These are phyloP conservation scores for Lucifuga dentata DNA, from an alignment of 2,113 vertebrate species.

Conservation along the genomic window DNA sequence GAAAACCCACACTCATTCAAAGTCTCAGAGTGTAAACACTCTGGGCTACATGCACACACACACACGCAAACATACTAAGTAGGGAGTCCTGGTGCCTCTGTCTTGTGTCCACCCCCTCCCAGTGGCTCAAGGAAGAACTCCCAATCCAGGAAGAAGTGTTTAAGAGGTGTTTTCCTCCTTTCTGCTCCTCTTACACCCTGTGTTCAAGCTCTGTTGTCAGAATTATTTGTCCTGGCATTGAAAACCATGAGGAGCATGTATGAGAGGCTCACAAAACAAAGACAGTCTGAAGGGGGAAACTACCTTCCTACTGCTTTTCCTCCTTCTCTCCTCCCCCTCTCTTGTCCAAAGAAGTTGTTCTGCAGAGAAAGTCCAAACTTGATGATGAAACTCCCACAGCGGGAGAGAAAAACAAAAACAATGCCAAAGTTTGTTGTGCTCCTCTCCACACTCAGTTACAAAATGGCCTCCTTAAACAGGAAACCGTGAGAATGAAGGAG, in stretches of 20 bases:
- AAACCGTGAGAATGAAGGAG: slow-evolving; percentile 76
- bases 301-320: slow-evolving; percentile 28
- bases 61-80: slow-evolving; percentile 10
- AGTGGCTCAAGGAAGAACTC: slow-evolving; percentile 52
- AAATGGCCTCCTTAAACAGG: slow-evolving; percentile 85
- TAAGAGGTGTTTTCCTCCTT: slow-evolving; percentile 40
- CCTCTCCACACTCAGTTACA: slow-evolving; percentile 67
- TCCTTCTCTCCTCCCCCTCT: slow-evolving; percentile 32
- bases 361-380: slow-evolving; percentile 79
- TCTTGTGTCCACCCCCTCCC: slow-evolving; percentile 50
- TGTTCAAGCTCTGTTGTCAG: slow-evolving; percentile 11
- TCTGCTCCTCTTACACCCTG: slow-evolving; percentile 24
- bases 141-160: slow-evolving; percentile 66
- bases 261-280: slow-evolving; percentile 30
- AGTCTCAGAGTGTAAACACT: slow-evolving; percentile 17
- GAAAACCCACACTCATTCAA: slow-evolving; percentile 57
- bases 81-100: slow-evolving; percentile 42
- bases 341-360: slow-evolving; percentile 52
- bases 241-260: slow-evolving; percentile 37
- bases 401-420: slow-evolving; percentile 47
- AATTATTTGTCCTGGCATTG: slow-evolving; percentile 48
- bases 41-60: slow-evolving; percentile 11
- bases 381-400: slow-evolving; percentile 54
- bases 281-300: slow-evolving; percentile 12
- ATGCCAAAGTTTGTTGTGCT: slow-evolving; percentile 67